Base-by-base conservation (phyloP, 2,797 vertebrate genomes). In the Lagodon rhomboides region DNA sequence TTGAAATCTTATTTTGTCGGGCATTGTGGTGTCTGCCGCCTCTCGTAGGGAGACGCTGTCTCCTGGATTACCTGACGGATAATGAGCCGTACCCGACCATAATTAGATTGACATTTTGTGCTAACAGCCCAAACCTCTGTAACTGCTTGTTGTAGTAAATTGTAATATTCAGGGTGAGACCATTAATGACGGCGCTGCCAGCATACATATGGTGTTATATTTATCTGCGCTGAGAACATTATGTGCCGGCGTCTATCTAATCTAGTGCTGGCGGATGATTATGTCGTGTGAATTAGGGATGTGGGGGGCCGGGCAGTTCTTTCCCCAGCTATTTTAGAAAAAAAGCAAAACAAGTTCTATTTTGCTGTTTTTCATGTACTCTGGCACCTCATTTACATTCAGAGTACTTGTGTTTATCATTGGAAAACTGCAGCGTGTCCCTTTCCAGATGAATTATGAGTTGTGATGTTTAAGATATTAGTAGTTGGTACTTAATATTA, bases 41-140 rank as follows among this genome's bases (percentile, higher is more conserved):
- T 77, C 74, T 58, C 53, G 22, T 34, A 15, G 54, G 50, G 64
- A 68, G 73, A 65, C 68, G 58, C 73, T 77, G 38, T 27, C 85
- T 86, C 78, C 69, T 71, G 81, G 80, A 84, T 83, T 79, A 90
- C 84, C 86, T 85, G 71, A 63, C 74, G 77, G 51, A 85, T 90
- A 92, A 92, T 92, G 85, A 65, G 64, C 85, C 72, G 63, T 79
- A 70, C 77, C 73, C 60, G 17, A 44, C 62, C 47, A 68, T 94
- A 93, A 94, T 95, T 93, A 92, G 83, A 92, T 79, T 93, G 91
- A 88, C 90, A 93, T 93, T 94, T 94, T 46, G 58, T 72, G 82
- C 85, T 88, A 89, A 93, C 86, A 85, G 85, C 79, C 69, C 77
- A 73, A 83, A 85, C 80, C 85, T 77, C 72, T 66, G 59, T 87